Evolutionary conservation across 2,797 vertebrate genomes (phyloP).

Genomic region (Pempheris klunzingeri): DNA sequence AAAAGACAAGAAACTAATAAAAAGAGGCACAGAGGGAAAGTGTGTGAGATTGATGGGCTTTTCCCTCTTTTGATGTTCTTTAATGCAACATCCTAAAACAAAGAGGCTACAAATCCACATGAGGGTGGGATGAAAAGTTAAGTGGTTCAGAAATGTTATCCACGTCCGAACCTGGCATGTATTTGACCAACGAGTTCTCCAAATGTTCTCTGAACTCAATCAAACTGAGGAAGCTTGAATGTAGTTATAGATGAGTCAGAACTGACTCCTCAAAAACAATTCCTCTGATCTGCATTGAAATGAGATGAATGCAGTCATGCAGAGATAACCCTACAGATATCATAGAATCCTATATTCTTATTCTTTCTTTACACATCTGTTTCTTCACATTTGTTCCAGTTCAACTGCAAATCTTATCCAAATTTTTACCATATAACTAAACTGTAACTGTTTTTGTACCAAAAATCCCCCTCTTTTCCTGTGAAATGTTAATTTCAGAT

Average conservation of each 20-base stretch:
- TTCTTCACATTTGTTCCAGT: not conserved
- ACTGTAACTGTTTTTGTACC: too few relatives aligned
- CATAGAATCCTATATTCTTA: too few relatives aligned
- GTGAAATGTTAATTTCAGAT: too few relatives aligned
- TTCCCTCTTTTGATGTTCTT: conserved; percentile 68
- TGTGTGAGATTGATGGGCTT: conserved; percentile 61
- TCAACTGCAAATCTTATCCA: too few relatives aligned
- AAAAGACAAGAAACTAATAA: conserved; percentile 62
- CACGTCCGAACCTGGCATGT: conserved; percentile 16
- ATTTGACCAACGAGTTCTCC: conserved; percentile 25
- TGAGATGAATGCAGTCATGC: too few relatives aligned
- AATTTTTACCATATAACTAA: too few relatives aligned
- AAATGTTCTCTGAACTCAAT: not conserved
- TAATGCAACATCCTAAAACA: conserved; percentile 53
- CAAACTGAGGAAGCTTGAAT: not conserved
- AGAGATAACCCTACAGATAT: too few relatives aligned
- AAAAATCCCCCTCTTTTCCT: too few relatives aligned
- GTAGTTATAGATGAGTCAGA: not conserved
- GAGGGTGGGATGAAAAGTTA: conserved; percentile 53
- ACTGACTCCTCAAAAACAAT: too few relatives aligned
- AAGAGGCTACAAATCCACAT: conserved; percentile 54
- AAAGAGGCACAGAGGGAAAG: conserved; percentile 71
- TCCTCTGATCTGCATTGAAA: too few relatives aligned
- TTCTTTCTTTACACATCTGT: too few relatives aligned
- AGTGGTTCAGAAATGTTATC: conserved; percentile 46